phyloP scores from a whole-genome alignment of 2,797 vertebrate genomes.

The Columba guinea region DNA sequence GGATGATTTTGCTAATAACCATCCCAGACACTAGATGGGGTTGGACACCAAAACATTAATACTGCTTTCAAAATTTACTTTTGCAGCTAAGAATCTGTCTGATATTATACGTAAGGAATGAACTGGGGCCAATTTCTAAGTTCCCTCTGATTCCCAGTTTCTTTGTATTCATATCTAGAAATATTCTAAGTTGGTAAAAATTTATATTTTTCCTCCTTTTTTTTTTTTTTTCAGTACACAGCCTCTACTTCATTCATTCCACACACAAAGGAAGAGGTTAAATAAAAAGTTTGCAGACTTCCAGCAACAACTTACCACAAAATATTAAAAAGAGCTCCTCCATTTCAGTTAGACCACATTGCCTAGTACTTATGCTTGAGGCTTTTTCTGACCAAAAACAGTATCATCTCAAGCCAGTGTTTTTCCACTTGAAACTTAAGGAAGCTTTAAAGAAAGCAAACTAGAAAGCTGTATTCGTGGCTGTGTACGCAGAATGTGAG shows the following conservation, averaged over 20 bases:
- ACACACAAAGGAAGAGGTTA: neutral
- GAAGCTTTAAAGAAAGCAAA: neutral
- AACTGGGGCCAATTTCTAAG: neutral
- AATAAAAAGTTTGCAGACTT: neutral
- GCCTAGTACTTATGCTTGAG: neutral
- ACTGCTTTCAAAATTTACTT: neutral
- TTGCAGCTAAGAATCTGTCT: neutral
- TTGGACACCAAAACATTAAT: neutral
- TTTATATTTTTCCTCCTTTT: neutral
- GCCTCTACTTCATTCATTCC: neutral
- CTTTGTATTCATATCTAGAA: neutral
- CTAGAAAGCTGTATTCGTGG: neutral
- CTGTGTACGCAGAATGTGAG: neutral
- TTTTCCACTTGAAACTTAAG: neutral
- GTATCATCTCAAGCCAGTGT: neutral
- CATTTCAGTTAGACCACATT: accelerated
- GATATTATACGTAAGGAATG: neutral
- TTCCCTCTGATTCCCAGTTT: neutral
- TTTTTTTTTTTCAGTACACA: neutral
- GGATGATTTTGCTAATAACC: neutral
- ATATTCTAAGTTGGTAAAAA: neutral
- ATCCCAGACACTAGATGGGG: slow-evolving; percentile 19
- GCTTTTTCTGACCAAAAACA: neutral
- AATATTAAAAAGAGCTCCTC: neutral
- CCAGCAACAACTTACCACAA: neutral